phyloP scores from a whole-genome alignment of 2,888 invertebrate species.

The Physocephala rufipes region DNA sequence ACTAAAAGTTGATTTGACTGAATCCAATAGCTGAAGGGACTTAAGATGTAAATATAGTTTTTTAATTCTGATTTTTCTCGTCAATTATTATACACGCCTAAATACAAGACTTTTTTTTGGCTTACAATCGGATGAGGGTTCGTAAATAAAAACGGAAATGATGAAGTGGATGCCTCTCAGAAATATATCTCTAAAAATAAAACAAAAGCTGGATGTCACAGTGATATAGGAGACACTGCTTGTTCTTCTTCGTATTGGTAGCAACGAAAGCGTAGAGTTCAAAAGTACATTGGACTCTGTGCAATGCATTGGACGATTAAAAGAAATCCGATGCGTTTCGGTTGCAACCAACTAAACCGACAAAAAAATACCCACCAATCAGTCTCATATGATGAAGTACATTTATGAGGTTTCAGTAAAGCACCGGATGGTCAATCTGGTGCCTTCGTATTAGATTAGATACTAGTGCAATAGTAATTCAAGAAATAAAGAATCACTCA shows the following conservation, averaged over 20 bases:
- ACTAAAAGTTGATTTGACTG: no score
- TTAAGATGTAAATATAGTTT: no score
- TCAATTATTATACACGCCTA: no score
- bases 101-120: no score
- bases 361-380: not conserved
- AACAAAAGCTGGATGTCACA: not conserved
- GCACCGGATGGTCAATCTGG: constrained; percentile 8
- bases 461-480: not conserved
- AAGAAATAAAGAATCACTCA: not conserved
- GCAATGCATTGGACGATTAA: no score
- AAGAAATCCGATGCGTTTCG: constrained; percentile 28
- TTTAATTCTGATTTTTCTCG: no score
- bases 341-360: constrained; percentile 13
- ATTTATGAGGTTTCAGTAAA: constrained; percentile 4
- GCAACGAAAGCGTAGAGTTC: constrained; percentile 7
- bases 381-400: not conserved
- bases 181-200: constrained; percentile 2
- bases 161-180: no score
- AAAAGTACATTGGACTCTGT: constrained; percentile 27
- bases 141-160: no score
- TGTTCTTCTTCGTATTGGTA: not conserved
- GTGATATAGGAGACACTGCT: not conserved
- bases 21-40: no score
- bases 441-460: constrained; percentile 3
- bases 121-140: no score